Conservation (phyloP, 2,888 invertebrate genomes). For the Hypsopygia costalis region DNA sequence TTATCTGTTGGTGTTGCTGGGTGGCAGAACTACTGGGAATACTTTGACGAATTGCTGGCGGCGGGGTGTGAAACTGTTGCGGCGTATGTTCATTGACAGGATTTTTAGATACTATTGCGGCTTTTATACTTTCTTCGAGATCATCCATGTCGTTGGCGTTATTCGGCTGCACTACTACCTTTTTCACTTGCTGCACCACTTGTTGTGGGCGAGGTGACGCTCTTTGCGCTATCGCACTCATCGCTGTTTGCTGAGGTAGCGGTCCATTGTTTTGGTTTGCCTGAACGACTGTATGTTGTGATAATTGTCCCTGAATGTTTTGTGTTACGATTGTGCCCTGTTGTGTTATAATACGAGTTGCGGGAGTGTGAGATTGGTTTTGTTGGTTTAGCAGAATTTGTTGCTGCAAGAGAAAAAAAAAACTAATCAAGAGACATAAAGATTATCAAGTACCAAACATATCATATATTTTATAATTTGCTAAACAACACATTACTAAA, state of each 20-base stretch:
- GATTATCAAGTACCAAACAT: too few relatives aligned
- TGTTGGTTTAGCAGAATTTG: conserved; percentile 56
- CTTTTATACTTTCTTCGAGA: conserved; percentile 76
- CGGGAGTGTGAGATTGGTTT: conserved; percentile 36
- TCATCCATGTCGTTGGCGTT: conserved; percentile 75
- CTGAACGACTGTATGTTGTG: conserved; percentile 44
- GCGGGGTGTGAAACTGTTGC: conserved; percentile 51
- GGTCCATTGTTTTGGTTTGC: conserved; percentile 53
- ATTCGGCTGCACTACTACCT: conserved; percentile 67
- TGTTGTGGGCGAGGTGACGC: conserved; percentile 44
- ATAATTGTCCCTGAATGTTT: conserved; percentile 40
- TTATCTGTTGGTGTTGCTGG: conserved; percentile 39
- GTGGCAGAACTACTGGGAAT: conserved; percentile 25
- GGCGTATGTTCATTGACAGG: conserved; percentile 45
- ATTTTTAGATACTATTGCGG: conserved; percentile 69
- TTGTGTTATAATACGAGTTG: conserved; percentile 60
- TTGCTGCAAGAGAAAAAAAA: conserved; percentile 31
- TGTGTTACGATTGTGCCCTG: conserved; percentile 70
- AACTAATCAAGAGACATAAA: too few relatives aligned
- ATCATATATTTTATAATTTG: too few relatives aligned
- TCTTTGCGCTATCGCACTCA: conserved; percentile 47
- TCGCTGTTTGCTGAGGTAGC: conserved; percentile 42
- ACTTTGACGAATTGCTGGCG: conserved; percentile 42
- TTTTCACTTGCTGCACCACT: conserved; percentile 48
- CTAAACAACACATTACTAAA: too few relatives aligned